Conservation (phyloP, 2,797 vertebrate genomes). For the Poecilia picta region DNA sequence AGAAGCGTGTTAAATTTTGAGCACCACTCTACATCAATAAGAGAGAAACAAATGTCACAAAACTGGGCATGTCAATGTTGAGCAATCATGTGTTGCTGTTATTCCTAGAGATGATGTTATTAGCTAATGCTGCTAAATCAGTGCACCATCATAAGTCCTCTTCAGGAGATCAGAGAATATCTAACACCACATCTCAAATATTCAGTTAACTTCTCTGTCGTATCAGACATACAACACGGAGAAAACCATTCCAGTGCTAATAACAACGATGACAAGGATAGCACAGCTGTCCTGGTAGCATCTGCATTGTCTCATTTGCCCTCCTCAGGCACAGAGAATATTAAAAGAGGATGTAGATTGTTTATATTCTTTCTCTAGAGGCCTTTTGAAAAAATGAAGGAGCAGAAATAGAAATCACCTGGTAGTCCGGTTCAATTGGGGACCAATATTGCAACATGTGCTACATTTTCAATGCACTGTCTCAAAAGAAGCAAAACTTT, state of each 20-base stretch:
- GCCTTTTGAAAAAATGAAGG: constrained; percentile 47
- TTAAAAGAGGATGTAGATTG: constrained; percentile 58
- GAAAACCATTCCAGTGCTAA: neutral
- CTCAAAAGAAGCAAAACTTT: no score
- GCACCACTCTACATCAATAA: neutral
- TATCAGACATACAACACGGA: neutral
- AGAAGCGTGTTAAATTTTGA: neutral
- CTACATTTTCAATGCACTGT: no score
- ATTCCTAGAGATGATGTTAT: constrained; percentile 27
- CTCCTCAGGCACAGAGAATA: constrained; percentile 27
- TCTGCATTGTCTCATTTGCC: constrained; percentile 49
- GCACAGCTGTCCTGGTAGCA: constrained; percentile 63
- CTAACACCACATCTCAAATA: constrained; percentile 28
- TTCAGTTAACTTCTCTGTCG: neutral
- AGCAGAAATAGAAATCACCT: constrained; percentile 43
- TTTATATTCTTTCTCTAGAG: constrained; percentile 64
- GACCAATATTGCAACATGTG: no score
- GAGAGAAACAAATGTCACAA: neutral
- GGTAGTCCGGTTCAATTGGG: no score
- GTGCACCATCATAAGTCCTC: neutral
- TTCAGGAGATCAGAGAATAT: constrained; percentile 11
- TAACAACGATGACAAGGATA: constrained; percentile 14
- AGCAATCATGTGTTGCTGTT: constrained; percentile 22
- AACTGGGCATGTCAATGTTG: constrained; percentile 20
- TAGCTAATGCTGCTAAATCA: constrained; percentile 34